Evolutionary conservation across 2,113 vertebrate species (phyloP).

Genomic region (Lophura nycthemera): DNA sequence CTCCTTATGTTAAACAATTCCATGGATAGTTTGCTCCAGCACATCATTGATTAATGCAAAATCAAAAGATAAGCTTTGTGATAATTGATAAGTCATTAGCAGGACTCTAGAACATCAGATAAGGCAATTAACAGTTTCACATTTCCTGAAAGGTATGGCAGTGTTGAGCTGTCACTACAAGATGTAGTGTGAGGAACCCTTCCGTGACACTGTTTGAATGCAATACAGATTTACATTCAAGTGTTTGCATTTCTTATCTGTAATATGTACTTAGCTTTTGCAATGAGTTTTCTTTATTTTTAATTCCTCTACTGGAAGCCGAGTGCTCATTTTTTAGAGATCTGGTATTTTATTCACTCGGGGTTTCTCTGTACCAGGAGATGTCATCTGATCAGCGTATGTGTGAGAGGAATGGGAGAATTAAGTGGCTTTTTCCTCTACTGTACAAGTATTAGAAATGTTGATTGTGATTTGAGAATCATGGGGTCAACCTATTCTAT

Average conservation of each 20-base stretch:
- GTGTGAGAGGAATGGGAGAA: not conserved
- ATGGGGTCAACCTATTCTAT: not conserved
- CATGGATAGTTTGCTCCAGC: conserved; percentile 15
- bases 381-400: not conserved
- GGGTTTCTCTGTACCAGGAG: not conserved
- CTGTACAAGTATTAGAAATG: not conserved
- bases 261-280: not conserved
- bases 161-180: conserved; percentile 2
- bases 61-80: conserved; percentile 74
- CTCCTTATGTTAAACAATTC: conserved; percentile 44
- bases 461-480: not conserved
- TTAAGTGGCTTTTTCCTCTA: not conserved
- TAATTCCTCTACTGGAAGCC: not conserved
- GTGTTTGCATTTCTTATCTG: not conserved
- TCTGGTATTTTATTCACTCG: not conserved
- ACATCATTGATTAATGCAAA: conserved; percentile 82
- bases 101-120: conserved; percentile 75
- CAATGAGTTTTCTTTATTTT: not conserved
- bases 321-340: not conserved
- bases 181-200: conserved; percentile 33
- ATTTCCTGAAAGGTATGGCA: conserved; percentile 60
- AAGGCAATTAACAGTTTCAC: conserved; percentile 74
- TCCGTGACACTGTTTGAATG: not conserved
- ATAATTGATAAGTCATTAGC: conserved; percentile 81
- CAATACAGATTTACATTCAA: not conserved